Evolutionary conservation across 2,888 invertebrate species (phyloP).

Genomic region (Yponomeuta malinellus): DNA sequence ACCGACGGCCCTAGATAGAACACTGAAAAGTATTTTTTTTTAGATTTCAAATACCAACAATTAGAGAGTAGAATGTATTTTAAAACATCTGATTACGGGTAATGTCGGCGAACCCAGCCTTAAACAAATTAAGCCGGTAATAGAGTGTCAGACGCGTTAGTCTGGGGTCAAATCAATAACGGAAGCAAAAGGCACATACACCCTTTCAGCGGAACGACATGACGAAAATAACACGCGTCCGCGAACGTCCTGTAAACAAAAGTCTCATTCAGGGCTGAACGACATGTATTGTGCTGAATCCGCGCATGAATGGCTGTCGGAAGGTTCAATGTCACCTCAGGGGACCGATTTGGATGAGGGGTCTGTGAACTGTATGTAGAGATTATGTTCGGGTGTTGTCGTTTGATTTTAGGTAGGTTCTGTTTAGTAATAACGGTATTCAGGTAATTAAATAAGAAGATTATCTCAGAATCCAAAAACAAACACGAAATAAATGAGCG

Average conservation of each 20-base stretch:
- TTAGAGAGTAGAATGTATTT: too few relatives aligned
- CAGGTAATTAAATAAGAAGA: too few relatives aligned
- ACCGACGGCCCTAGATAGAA: too few relatives aligned
- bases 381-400: too few relatives aligned
- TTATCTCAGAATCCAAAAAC: too few relatives aligned
- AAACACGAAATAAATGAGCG: too few relatives aligned
- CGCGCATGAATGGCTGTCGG: neutral
- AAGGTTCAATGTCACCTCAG: slow-evolving; percentile 1
- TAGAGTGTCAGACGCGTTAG: neutral
- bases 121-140: neutral
- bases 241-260: slow-evolving; percentile 6
- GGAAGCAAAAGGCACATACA: neutral
- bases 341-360: neutral
- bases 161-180: neutral
- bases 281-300: slow-evolving; percentile 4
- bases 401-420: too few relatives aligned
- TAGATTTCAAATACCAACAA: too few relatives aligned
- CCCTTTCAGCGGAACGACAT: neutral
- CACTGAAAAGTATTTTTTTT: too few relatives aligned
- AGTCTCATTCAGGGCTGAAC: neutral
- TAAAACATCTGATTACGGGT: too few relatives aligned
- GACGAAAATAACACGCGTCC: neutral
- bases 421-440: too few relatives aligned
- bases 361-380: neutral
- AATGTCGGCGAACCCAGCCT: too few relatives aligned